Base-by-base conservation (phyloP, 2,888 invertebrate genomes). In the Pasiphila rectangulata region DNA sequence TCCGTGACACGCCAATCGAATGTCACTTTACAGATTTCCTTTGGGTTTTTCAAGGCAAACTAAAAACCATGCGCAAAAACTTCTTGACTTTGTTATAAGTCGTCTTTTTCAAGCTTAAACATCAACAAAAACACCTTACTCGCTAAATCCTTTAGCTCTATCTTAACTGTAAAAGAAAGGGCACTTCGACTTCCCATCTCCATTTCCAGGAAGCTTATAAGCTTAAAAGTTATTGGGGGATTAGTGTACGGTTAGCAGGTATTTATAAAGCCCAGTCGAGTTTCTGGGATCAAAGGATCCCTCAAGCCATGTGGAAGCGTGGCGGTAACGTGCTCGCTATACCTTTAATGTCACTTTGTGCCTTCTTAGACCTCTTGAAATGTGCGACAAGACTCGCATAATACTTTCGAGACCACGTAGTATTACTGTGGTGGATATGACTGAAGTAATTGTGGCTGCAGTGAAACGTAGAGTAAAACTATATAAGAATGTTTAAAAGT, bases 141-240 rank as follows among this genome's bases (percentile, higher is more conserved):
- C 6, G 7, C 30, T 4, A 17, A 32, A 32, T 32, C 32, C 17
- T 19, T 32, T 32, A 5, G 7, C 16, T n/a, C 27, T 7, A 3
- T 16, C 15, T 15, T 16, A 2, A 2, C n/a, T n/a, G 17, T 19
- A 32, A 32, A 32, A 32, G 17, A 19, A 30, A 32, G 10, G 17
- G 2, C 17, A 9, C 17, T 17, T 30, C 17, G 17, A 32, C 39
- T 39, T 48, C 44, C n/a, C 44, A 54, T 46, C 42, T 44, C 37
- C 44, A 47, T 44, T 54, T 54, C 51, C 40, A 35, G 21, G 49
- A 53, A 54, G 47, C 51, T 46, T 46, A 37, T 42, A 30, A 52
- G 50, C 56, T 56, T 58, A 51, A 54, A 54, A 53, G 52, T 56
- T 54, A 56, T 56, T 54, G 52, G 37, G 50, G 40, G 51, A 53